These are phyloP conservation scores for Argyra leucocephala DNA, from an alignment of 2,888 invertebrate genomes.

Conservation along the genomic window DNA sequence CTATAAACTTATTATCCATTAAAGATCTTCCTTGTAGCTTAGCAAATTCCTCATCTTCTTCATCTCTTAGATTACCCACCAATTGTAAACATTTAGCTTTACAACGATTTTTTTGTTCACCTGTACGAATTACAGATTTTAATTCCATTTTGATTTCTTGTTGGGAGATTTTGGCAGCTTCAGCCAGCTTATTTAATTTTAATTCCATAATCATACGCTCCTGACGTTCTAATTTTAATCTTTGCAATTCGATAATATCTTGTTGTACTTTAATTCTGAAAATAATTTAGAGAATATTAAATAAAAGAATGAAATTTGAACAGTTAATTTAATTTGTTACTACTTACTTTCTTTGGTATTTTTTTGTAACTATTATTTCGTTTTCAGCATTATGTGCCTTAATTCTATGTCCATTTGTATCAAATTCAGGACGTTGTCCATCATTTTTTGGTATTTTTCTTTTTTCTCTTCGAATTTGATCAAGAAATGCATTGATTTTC, in stretches of 20 bases:
- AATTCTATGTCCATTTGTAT: not conserved
- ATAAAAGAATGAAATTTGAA: not conserved
- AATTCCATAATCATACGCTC: conserved; percentile 63
- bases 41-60: conserved; percentile 35
- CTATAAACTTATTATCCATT: conserved; percentile 56
- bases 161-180: conserved; percentile 53
- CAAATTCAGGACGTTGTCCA: conserved; percentile 4
- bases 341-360: conserved; percentile 40
- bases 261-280: conserved; percentile 59
- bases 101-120: conserved; percentile 49
- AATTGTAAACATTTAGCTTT: conserved; percentile 43
- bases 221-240: conserved; percentile 60
- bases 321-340: not conserved
- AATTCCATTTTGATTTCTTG: conserved; percentile 51
- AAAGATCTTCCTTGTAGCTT: conserved; percentile 37
- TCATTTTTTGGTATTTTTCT: conserved; percentile 23
- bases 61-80: conserved; percentile 37
- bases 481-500: conserved; percentile 40
- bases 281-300: conserved; percentile 18
- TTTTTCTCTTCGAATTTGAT: conserved; percentile 39
- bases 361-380: conserved; percentile 29
- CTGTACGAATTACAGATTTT: conserved; percentile 48
- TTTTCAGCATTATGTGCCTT: conserved; percentile 11
- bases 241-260: conserved; percentile 62
- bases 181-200: conserved; percentile 58